Evolutionary conservation across 2,888 invertebrate species (phyloP), one percentile per base, ranked within the genome.

Genomic region (Blera fallax): DNA sequence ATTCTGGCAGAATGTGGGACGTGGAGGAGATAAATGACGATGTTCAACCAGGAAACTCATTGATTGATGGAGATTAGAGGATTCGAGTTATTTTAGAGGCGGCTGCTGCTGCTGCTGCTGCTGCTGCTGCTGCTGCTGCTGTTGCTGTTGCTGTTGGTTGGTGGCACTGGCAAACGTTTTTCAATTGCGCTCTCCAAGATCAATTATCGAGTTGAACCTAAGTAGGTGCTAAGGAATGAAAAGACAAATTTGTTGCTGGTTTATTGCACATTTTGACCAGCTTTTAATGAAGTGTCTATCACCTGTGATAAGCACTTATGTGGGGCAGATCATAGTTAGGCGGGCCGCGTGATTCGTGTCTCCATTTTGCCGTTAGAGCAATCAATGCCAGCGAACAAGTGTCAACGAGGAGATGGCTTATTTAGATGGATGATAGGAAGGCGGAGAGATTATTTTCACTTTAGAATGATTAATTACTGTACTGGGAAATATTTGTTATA

Each of bases 31-130:
- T 85, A 85, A 85, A 85, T 85, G 85, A 77, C 85, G 85, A 85
- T 85, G 85, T 85, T 81, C 85, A 85, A 85, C 85, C 85, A 85
- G 85, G 85, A 85, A 85, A 85, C 65, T 67, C 85, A 85, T 81
- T 81, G 85, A 85, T 85, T 77, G 85, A 85, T 85, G 81, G 76
- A 85, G 85, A 81, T 85, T 72, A 85, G 81, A 48, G 81, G 72
- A 85, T 67, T 76, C 76, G 60, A 60, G 85, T 85, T 78, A 16
- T 58, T 64, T 72, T 70, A 74, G 64, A 76, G 69, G 76, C 62
- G 45, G 74, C 37, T n/a, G 50, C 6, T 58, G 48, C 62, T 56
- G 11, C 8, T 70, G 58, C 21, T 40, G 1, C 21, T 43, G 34
- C 8, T 8, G n/a, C n/a, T n/a, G n/a, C n/a, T 56, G 8, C 7